Evolutionary conservation across 1,140 invertebrate species (phyloP), one percentile per base, ranked within the genome.

Genomic region (Listronotus oregonensis): DNA sequence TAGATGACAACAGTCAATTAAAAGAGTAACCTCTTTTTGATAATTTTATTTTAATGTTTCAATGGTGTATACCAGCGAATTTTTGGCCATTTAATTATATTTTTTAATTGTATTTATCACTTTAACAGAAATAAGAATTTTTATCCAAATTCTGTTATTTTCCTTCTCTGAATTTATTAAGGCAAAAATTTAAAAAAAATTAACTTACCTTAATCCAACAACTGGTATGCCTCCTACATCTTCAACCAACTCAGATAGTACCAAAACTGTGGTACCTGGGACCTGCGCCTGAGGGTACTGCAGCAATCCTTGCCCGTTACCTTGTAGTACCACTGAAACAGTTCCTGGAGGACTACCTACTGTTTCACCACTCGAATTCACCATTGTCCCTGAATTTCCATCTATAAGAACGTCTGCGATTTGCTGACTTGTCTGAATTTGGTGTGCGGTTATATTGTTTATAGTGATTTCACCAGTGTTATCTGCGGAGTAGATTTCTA

Each of bases 221-320:
- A 79, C 75, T 14, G 75, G 75, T 21, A 77, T 74, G 4, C 73
- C 76, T 9, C 46, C 51, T 51, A 76, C 76, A 47, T 79, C 78
- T 46, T 79, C 82, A 0, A 83, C 83, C 14, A 84, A 70, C 67
- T 85, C 84, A 0, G 82, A 84, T 0, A 84, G 77, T 0, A 85
- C 83, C 51, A 85, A 71, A 8, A 85, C 83, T 0, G 84, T 84
- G 5, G 83, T 81, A 2, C 69, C 77, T 21, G 76, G 74, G 40
- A 75, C 72, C 61, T 78, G 76, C 8, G 65, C 66, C 52, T 77
- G 77, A 14, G 78, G 78, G 66, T 79, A 79, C 60, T 79, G 78
- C 3, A 79, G 58, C 42, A 79, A 64, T 42, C 76, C 76, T 51
- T 78, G 78, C 43, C 73, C 73, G 42, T 74, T 76, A 11, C 74